Evolutionary conservation across 2,797 vertebrate genomes (phyloP).

Genomic region (Enoplosus armatus): DNA sequence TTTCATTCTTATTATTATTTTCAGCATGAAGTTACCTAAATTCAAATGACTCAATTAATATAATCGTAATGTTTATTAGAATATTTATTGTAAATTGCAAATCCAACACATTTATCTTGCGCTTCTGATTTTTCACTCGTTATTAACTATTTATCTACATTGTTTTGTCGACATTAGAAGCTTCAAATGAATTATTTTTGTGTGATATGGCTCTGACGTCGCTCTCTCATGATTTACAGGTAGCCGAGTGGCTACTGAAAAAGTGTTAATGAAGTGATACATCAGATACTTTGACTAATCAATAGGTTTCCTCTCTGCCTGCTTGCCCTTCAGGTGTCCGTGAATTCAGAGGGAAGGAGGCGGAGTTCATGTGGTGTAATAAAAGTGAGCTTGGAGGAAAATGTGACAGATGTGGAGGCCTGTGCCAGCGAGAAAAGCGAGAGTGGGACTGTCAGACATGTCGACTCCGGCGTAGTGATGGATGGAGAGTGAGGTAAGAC

Average conservation of each 20-base stretch:
- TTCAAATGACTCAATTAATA: neutral
- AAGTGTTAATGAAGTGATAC: constrained; percentile 70
- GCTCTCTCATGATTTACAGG: constrained; percentile 33
- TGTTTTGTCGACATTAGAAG: neutral
- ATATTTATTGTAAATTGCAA: no score
- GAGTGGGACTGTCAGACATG: constrained; percentile 87
- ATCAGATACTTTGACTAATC: constrained; percentile 80
- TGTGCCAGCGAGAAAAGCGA: constrained; percentile 81
- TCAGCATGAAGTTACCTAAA: neutral
- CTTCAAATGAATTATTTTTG: neutral
- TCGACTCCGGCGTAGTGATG: constrained; percentile 87
- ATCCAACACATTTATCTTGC: no score
- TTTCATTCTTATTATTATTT: no score
- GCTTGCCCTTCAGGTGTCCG: constrained; percentile 79
- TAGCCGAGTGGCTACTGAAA: constrained; percentile 33
- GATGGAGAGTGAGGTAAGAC: constrained; percentile 88
- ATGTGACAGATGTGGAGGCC: constrained; percentile 79
- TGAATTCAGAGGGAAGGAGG: constrained; percentile 46
- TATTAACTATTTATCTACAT: neutral
- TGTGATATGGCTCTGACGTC: neutral
- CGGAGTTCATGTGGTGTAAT: constrained; percentile 59
- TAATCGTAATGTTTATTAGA: neutral
- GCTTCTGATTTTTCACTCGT: neutral
- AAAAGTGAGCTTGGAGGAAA: constrained; percentile 76
- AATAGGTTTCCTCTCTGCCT: constrained; percentile 66